Evolutionary conservation across 1,140 invertebrate species (phyloP).

Genomic region (Zaprionus africanus): DNA sequence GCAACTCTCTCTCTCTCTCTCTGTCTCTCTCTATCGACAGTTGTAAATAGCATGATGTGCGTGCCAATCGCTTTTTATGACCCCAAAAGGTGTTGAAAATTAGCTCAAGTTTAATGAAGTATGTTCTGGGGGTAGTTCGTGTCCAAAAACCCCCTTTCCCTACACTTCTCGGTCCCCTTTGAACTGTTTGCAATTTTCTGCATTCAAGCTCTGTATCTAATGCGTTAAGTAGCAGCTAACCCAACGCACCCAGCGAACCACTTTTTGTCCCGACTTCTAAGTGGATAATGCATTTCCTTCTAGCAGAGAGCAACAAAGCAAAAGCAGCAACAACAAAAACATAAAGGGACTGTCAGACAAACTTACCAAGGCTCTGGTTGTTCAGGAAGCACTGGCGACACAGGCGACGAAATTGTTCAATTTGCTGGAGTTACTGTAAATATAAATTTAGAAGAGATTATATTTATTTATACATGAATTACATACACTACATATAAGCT

Average conservation of each 20-base stretch:
- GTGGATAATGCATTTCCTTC: slow-evolving; percentile 80
- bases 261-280: slow-evolving; percentile 67
- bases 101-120: slow-evolving; percentile 67
- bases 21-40: slow-evolving; percentile 8
- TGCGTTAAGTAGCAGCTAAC: slow-evolving; percentile 69
- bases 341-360: slow-evolving; percentile 54
- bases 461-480: not conserved
- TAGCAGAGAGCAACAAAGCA: slow-evolving; percentile 53
- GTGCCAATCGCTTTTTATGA: slow-evolving; percentile 63
- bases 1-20: slow-evolving; percentile 26
- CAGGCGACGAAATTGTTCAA: slow-evolving; percentile 55
- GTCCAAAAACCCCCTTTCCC: slow-evolving; percentile 4
- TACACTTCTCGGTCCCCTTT: not conserved
- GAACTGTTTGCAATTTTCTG: slow-evolving; percentile 49
- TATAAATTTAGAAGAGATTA: not conserved
- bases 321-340: slow-evolving; percentile 37
- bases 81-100: slow-evolving; percentile 67
- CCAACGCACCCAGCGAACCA: slow-evolving; percentile 45
- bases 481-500: too few species aligned
- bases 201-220: slow-evolving; percentile 51
- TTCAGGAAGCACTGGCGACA: slow-evolving; percentile 15
- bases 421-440: not conserved
- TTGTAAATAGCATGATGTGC: slow-evolving; percentile 29
- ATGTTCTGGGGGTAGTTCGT: slow-evolving; percentile 11
- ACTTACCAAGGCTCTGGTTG: slow-evolving; percentile 51